These are phyloP conservation scores for Trichomalopsis sarcophagae DNA, from an alignment of 1,140 invertebrate species.

Conservation along the genomic window DNA sequence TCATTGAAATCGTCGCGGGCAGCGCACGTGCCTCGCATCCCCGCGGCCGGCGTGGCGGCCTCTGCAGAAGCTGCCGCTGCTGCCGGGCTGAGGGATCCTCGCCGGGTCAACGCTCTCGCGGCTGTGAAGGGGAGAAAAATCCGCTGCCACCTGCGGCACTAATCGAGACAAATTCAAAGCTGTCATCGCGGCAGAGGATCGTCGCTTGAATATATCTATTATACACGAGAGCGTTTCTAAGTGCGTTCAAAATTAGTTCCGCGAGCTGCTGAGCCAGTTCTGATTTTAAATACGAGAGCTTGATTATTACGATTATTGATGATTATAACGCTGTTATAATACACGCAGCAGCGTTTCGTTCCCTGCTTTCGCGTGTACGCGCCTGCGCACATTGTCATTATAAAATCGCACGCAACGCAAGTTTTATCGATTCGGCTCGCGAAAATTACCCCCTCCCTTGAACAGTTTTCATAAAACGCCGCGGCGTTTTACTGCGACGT, in stretches of 20 bases:
- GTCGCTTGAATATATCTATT: neutral
- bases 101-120: conserved; percentile 25
- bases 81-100: neutral
- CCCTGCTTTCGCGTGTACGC: neutral
- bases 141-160: conserved; percentile 56
- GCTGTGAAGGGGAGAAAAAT: neutral
- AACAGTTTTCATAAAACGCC: neutral
- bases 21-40: neutral
- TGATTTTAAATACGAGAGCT: neutral
- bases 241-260: neutral
- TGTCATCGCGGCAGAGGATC: conserved; percentile 50
- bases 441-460: neutral
- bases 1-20: conserved; percentile 31
- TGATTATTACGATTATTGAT: no score
- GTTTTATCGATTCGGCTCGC: neutral
- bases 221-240: no score
- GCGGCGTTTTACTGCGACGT: neutral
- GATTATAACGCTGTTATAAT: conserved; percentile 1
- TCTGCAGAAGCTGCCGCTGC: neutral
- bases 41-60: no score
- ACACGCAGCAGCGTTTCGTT: neutral
- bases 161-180: conserved; percentile 71
- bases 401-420: neutral
- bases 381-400: neutral
- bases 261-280: no score